Conservation (phyloP, 2,113 vertebrate genomes). For the Nothocercus nigrocapillus region DNA sequence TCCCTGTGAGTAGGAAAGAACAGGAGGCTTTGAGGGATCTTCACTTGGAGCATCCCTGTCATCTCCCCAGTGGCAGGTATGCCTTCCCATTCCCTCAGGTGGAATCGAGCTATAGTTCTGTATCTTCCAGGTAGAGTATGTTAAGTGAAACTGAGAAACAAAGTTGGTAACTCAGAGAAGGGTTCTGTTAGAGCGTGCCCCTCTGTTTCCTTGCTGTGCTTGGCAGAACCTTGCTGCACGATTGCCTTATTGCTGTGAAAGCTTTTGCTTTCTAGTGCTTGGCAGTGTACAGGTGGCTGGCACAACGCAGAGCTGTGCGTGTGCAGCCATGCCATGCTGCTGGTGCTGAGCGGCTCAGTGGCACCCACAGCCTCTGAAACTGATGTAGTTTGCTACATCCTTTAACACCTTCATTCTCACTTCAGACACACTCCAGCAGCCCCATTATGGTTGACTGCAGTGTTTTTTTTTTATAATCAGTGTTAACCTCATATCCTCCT, state of each 20-base stretch:
- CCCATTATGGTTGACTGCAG: not conserved
- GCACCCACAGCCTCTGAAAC: not conserved
- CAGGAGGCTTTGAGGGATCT: not conserved
- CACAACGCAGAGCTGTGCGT: not conserved
- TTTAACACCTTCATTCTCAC: slow-evolving; percentile 9
- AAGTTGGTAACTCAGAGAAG: not conserved
- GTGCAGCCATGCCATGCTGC: fast-evolving
- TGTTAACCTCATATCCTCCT: slow-evolving; percentile 33
- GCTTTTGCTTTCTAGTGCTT: not conserved
- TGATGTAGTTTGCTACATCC: not conserved
- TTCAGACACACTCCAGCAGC: not conserved
- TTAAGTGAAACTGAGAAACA: not conserved
- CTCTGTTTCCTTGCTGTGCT: not conserved
- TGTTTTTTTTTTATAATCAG: not conserved
- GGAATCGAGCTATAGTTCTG: not conserved
- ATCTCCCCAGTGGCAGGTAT: too few relatives aligned
- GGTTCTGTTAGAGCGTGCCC: not conserved
- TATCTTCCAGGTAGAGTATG: not conserved
- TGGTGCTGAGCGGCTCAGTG: not conserved
- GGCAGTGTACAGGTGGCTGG: not conserved
- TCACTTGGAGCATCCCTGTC: too few relatives aligned
- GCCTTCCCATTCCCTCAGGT: too few relatives aligned
- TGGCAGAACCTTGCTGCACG: not conserved
- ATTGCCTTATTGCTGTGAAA: not conserved
- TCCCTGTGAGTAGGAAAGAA: too few relatives aligned